Conservation (phyloP, 1,140 invertebrate genomes). For the Listronotus oregonensis region DNA sequence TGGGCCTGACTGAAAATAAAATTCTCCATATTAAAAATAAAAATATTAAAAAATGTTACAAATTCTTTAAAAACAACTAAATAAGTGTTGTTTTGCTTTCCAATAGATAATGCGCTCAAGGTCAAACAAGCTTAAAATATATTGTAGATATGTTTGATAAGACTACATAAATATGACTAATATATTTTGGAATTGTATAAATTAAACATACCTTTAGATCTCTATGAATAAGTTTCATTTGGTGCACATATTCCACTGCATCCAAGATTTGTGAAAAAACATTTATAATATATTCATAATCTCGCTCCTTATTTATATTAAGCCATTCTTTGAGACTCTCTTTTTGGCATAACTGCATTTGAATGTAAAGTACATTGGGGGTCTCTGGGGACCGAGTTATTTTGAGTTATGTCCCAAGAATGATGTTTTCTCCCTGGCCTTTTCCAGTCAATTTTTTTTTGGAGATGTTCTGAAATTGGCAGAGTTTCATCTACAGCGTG, state of each 20-base stretch:
- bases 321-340: constrained; percentile 93
- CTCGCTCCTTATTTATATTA: constrained; percentile 57
- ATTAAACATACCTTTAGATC: constrained; percentile 79
- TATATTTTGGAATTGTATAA: no score
- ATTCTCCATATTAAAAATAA: no score
- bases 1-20: no score
- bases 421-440: constrained; percentile 42
- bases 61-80: neutral
- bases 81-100: neutral
- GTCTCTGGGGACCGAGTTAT: constrained; percentile 52
- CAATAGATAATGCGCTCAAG: neutral
- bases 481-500: constrained; percentile 21
- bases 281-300: constrained; percentile 64
- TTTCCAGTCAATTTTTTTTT: constrained; percentile 47
- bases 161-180: no score
- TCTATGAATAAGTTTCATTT: constrained; percentile 88
- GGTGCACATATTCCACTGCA: constrained; percentile 94
- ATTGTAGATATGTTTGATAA: no score
- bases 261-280: constrained; percentile 93
- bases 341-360: constrained; percentile 94
- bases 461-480: constrained; percentile 34
- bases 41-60: neutral
- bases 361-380: constrained; percentile 85
- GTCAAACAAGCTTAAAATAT: no score
- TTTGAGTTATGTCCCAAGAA: constrained; percentile 37